Evolutionary conservation across 2,113 vertebrate species (phyloP), one percentile per base, ranked within the genome.

Genomic region (Solenodon paradoxus): DNA sequence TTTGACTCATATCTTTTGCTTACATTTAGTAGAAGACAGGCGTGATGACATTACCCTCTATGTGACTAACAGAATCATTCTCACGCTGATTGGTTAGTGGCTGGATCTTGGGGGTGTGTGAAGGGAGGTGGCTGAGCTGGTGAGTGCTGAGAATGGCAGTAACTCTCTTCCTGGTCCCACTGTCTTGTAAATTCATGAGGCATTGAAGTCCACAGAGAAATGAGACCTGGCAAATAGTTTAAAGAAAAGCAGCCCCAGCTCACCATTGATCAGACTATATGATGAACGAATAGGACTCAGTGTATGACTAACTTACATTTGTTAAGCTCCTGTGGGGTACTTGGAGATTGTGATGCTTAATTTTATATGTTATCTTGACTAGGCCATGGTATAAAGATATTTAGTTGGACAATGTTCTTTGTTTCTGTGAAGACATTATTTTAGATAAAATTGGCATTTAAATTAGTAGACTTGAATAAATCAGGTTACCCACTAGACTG

Each of bases 341-440:
- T 55, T 90, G 78, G 59, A 91, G 72, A 2, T 51, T 78, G 30
- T 30, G 32, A 80, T 40, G 5, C 7, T 57, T 90, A 42, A 78
- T 81, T 49, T 81, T 66, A 75, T 30, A 4, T 40, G 53, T 71
- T 30, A 30, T 53, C 4, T 30, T 83, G 69, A 51, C 17, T 68
- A 91, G 45, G 69, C 17, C 63, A 78, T 11, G 9, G 61, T 32
- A 74, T 6, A 9, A 42, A 86, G 28, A 6, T 88, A 63, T 72
- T 68, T 72, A 47, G 47, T 16, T 42, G n/a, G n/a, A n/a, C n/a
- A n/a, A n/a, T n/a, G n/a, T n/a, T n/a, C n/a, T n/a, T n/a, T n/a
- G n/a, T n/a, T n/a, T n/a, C n/a, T n/a, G n/a, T n/a, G n/a, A n/a
- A 94, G 85, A 92, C 1, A 24, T 92, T 55, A 88, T 47, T 87